Evolutionary conservation across 2,113 vertebrate species (phyloP).

Genomic region (Pollachius pollachius): DNA sequence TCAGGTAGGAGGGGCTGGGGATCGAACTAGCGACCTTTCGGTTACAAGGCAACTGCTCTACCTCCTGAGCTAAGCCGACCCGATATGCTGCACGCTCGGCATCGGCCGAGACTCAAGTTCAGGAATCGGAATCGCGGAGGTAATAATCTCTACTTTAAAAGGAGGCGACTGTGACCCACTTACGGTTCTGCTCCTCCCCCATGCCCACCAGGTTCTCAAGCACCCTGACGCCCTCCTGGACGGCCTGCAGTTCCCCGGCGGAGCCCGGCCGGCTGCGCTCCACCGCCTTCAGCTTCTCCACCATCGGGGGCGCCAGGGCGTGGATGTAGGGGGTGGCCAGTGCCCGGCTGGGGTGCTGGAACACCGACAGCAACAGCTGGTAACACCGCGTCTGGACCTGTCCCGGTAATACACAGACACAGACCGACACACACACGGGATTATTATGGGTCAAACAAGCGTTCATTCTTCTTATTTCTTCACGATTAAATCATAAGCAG

Average conservation of each 20-base stretch:
- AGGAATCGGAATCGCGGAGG: too few species aligned
- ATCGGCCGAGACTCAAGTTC: too few species aligned
- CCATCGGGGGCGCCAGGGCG: constrained; percentile 87
- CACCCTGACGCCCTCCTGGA: constrained; percentile 94
- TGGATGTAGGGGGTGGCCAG: constrained; percentile 96
- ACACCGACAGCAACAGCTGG: constrained; percentile 94
- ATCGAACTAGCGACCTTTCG: too few species aligned
- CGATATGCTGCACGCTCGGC: background rate
- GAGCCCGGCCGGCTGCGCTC: constrained; percentile 82
- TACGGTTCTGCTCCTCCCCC: constrained; percentile 94
- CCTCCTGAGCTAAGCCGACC: too few species aligned
- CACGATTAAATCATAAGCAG: background rate
- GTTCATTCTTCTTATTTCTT: background rate
- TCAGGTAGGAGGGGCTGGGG: too few species aligned
- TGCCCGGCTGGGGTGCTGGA: constrained; percentile 90
- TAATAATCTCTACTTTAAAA: too few species aligned
- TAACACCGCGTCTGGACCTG: constrained; percentile 96
- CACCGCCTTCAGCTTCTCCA: constrained; percentile 92
- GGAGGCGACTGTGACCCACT: constrained; percentile 56
- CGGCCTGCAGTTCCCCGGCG: constrained; percentile 84
- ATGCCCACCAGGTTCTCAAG: constrained; percentile 92
- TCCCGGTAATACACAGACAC: constrained; percentile 2
- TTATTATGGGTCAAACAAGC: background rate
- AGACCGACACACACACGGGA: background rate
- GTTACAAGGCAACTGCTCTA: too few species aligned